Conservation (phyloP, 1,140 invertebrate genomes). For the Pseudachorutes palmiensis region DNA sequence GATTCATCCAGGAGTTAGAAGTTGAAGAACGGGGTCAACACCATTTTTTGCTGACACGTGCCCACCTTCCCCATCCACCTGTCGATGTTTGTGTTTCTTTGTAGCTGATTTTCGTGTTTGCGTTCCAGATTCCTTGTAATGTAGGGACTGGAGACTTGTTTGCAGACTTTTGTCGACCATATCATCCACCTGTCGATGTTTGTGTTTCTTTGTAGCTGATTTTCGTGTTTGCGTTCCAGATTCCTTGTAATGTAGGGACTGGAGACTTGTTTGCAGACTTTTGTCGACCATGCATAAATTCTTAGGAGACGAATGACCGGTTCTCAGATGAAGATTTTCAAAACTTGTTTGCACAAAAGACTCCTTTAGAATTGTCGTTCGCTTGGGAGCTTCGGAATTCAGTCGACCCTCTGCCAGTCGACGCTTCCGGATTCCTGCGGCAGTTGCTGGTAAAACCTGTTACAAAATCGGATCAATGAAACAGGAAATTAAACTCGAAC, state of each 20-base stretch:
- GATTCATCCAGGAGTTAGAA: conserved; percentile 27
- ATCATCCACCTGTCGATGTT: conserved; percentile 17
- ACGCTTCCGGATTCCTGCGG: neutral
- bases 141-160: conserved; percentile 23
- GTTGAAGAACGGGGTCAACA: conserved; percentile 29
- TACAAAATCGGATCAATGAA: conserved; percentile 2
- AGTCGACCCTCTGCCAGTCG: neutral
- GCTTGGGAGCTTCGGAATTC: neutral
- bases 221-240: conserved; percentile 33
- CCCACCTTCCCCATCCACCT: conserved; percentile 6
- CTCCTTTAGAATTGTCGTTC: conserved; percentile 17
- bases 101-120: conserved; percentile 34
- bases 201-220: conserved; percentile 32
- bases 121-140: conserved; percentile 22
- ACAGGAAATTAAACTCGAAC: neutral
- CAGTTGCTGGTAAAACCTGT: conserved; percentile 28
- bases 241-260: conserved; percentile 21
- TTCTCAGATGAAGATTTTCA: conserved; percentile 12
- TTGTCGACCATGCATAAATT: conserved; percentile 23
- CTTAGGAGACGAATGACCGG: neutral
- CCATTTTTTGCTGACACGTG: conserved; percentile 7
- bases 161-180: conserved; percentile 26
- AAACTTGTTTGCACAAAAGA: conserved; percentile 31
- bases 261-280: conserved; percentile 24
- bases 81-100: conserved; percentile 29